Percentiles rank a stretch among this genome's conserved stretches.
Conservation (phyloP, 2,797 vertebrate genomes). For the Melanotaenia pygmaea region DNA sequence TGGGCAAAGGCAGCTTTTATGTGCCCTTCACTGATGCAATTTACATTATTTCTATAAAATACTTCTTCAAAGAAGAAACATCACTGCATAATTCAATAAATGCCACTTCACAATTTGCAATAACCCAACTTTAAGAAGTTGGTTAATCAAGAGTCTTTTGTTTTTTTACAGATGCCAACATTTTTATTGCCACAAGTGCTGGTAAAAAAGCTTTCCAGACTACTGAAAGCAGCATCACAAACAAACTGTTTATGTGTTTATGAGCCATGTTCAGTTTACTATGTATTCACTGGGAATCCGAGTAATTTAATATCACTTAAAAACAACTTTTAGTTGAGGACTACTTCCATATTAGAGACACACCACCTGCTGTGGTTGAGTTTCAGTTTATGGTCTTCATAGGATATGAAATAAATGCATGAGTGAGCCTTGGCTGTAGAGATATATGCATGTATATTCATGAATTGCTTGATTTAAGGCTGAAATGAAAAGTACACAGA, state of each 20-base stretch:
- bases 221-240: slow-evolving; percentile 43
- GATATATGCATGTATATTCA: slow-evolving; percentile 12
- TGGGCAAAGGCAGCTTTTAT: slow-evolving; percentile 47
- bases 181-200: slow-evolving; percentile 47
- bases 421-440: slow-evolving; percentile 14
- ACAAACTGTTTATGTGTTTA: slow-evolving; percentile 52
- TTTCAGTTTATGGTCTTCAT: slow-evolving; percentile 31
- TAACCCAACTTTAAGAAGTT: slow-evolving; percentile 54
- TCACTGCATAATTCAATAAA: slow-evolving; percentile 38
- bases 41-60: slow-evolving; percentile 46
- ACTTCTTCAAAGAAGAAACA: slow-evolving; percentile 37
- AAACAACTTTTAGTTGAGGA: slow-evolving; percentile 31
- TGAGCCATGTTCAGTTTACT: slow-evolving; percentile 32
- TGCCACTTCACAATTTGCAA: slow-evolving; percentile 49
- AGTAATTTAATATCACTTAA: slow-evolving; percentile 42
- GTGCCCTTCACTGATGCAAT: slow-evolving; percentile 35
- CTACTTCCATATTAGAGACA: slow-evolving; percentile 39
- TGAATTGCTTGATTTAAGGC: slow-evolving; percentile 27
- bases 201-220: slow-evolving; percentile 42
- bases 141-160: slow-evolving; percentile 44
- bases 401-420: slow-evolving; percentile 36
- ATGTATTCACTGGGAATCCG: slow-evolving; percentile 30
- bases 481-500: slow-evolving; percentile 19
- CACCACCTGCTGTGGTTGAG: slow-evolving; percentile 19
- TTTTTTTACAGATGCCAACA: slow-evolving; percentile 42